Evolutionary conservation across 2,888 invertebrate genomes (phyloP).

Genomic region (Lasioglossum figueresi): DNA sequence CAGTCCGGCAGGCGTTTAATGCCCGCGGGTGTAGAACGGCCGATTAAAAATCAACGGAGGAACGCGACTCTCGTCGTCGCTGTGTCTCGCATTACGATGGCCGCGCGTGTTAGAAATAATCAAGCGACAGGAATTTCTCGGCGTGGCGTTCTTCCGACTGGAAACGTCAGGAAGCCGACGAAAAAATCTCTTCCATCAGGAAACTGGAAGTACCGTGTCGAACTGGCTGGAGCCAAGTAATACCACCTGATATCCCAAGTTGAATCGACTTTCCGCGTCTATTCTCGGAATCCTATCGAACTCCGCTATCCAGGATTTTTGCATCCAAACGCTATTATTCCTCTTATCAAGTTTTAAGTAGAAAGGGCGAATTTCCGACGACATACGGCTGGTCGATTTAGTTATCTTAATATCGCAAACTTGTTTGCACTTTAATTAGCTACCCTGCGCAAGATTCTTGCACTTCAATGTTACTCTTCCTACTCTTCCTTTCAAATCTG

Average conservation of each 20-base stretch:
- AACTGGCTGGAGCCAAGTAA: neutral
- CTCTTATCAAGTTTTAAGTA: neutral
- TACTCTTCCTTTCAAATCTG: too few species aligned
- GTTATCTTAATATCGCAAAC: too few species aligned
- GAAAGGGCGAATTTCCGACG: neutral
- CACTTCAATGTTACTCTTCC: too few species aligned
- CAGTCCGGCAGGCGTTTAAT: constrained; percentile 42
- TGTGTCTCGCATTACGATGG: constrained; percentile 26
- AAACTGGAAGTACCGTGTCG: neutral
- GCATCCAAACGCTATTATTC: neutral
- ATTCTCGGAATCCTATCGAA: neutral
- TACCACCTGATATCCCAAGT: neutral
- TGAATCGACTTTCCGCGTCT: neutral
- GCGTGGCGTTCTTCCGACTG: neutral
- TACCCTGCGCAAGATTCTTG: too few species aligned
- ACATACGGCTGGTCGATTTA: neutral
- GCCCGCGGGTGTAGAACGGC: constrained; percentile 9
- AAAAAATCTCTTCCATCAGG: neutral
- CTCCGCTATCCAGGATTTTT: neutral
- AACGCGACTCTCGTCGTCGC: constrained; percentile 41
- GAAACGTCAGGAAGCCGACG: neutral
- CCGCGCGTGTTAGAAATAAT: constrained; percentile 27
- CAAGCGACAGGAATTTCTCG: constrained; percentile 8
- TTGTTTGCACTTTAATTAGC: too few species aligned
- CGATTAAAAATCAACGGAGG: constrained; percentile 45